Base-by-base conservation (phyloP, 2,888 invertebrate species). In the Uropetala carovei region DNA sequence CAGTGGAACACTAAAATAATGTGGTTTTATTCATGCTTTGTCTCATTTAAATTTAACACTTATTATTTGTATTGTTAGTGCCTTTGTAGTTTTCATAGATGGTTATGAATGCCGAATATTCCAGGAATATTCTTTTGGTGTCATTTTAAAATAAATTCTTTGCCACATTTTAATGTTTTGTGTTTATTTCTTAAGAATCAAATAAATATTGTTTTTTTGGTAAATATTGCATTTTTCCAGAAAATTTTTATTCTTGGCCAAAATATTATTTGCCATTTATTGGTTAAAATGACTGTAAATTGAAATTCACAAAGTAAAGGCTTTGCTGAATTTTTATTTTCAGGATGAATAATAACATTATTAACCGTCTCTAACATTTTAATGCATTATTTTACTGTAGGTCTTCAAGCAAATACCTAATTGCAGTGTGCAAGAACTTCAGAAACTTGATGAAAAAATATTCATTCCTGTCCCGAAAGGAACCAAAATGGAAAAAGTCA, bases 391-490 rank as follows among this genome's bases (percentile, higher is more conserved):
- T 86, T 82, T 27, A 59, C 7, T 94, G n/a, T 94, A 95, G 93
- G 96, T 97, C 92, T 96, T 98, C 95, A 97, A 97, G 94, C 97
- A 97, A 94, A 97, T 98, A 94, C 98, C 98, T 5, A 98, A 97
- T 93, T 97, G 98, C 82, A 98, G 97, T 95, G 96, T 96, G 58
- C 96, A 97, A 30, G 98, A 98, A 95, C 95, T 98, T 93, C 97
- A 98, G 94, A 97, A 98, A 93, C 96, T 98, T 92, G 98, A 99
- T 95, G 98, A 98, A 94, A 97, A 98, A 94, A 97, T 98, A 94
- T 93, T 95, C 82, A 94, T 93, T 56, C 93, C 93, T 92, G 95
- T 96, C 0, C 95, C 96, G 18, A 94, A 93, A 92, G 94, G 94
- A 83, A 93, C 97, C 92, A 96, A 97, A 94, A 97, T 98, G 84